A percentile compares a stretch with the other conserved stretches of the same genome.
Conservation (phyloP, 2,888 invertebrate genomes). For the Apantesis nais region DNA sequence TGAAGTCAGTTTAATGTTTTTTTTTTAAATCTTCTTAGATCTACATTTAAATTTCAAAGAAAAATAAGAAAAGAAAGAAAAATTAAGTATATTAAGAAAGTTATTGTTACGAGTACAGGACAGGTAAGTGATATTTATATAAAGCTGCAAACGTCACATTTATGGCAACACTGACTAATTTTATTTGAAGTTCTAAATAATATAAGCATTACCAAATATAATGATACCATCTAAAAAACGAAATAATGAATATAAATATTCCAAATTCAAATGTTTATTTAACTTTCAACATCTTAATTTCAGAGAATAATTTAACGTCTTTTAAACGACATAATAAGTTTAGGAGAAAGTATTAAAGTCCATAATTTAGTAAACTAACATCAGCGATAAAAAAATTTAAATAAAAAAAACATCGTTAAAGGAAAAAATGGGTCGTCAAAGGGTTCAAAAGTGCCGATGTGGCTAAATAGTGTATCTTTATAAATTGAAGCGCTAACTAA, state of each 20-base stretch:
- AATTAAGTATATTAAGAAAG: too few species aligned
- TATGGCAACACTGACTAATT: background rate
- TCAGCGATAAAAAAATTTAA: slow-evolving; percentile 19
- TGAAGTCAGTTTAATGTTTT: too few species aligned
- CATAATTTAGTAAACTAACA: slow-evolving; percentile 45
- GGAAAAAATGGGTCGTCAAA: slow-evolving; percentile 37
- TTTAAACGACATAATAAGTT: slow-evolving; percentile 32
- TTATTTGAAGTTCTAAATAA: background rate
- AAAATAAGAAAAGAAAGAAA: too few species aligned
- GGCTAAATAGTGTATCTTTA: slow-evolving; percentile 68
- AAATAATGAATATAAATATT: background rate
- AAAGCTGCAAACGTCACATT: background rate
- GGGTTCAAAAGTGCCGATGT: slow-evolving; percentile 56
- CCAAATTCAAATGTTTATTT: slow-evolving; percentile 26
- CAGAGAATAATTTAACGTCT: slow-evolving; percentile 41
- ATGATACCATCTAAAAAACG: background rate
- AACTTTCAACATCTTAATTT: slow-evolving; percentile 22
- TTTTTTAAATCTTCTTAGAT: too few species aligned
- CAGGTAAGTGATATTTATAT: background rate
- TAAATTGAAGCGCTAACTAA: slow-evolving; percentile 82
- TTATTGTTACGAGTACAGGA: background rate
- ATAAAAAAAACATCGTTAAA: slow-evolving; percentile 39
- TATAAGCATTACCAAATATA: background rate
- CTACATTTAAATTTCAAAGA: too few species aligned
- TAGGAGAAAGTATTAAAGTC: slow-evolving; percentile 30